These are phyloP conservation scores for Pao palembangensis DNA, from an alignment of 2,113 vertebrate genomes.

Conservation along the genomic window DNA sequence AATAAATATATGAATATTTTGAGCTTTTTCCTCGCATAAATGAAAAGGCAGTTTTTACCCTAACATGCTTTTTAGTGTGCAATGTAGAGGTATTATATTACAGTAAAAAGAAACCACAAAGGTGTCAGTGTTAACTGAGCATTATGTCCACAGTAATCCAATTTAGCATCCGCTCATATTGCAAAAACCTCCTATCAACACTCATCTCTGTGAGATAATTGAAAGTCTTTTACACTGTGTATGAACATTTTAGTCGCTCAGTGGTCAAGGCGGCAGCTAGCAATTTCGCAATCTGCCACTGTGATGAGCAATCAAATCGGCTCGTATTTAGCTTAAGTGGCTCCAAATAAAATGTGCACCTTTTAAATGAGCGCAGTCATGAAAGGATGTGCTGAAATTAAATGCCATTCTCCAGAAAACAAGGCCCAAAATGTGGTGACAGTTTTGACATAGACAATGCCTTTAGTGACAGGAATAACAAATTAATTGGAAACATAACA, in stretches of 20 bases:
- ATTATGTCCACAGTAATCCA: constrained; percentile 68
- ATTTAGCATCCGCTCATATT: constrained; percentile 54
- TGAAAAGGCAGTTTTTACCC: not conserved
- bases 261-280: constrained; percentile 59
- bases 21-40: too few relatives aligned
- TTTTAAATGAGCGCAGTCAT: constrained; percentile 71
- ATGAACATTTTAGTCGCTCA: constrained; percentile 70
- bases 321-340: constrained; percentile 68
- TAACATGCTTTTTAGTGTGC: constrained; percentile 1
- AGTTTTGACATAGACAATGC: constrained; percentile 95
- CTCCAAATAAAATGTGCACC: constrained; percentile 66
- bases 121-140: constrained; percentile 59
- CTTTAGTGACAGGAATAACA: constrained; percentile 99
- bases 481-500: constrained; percentile 99
- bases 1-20: not conserved
- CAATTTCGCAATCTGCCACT: constrained; percentile 69
- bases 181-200: constrained; percentile 38
- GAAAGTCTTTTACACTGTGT: constrained; percentile 67
- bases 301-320: constrained; percentile 77
- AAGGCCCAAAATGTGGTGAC: constrained; percentile 86
- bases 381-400: constrained; percentile 86
- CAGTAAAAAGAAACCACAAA: constrained; percentile 43
- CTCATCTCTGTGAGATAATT: constrained; percentile 62
- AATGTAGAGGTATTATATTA: not conserved
- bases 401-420: constrained; percentile 80